A percentile compares a stretch with the other conserved stretches of the same genome.
These are phyloP conservation scores for Tragelaphus imberbis DNA, from an alignment of 2,113 vertebrate species.

Conservation along the genomic window DNA sequence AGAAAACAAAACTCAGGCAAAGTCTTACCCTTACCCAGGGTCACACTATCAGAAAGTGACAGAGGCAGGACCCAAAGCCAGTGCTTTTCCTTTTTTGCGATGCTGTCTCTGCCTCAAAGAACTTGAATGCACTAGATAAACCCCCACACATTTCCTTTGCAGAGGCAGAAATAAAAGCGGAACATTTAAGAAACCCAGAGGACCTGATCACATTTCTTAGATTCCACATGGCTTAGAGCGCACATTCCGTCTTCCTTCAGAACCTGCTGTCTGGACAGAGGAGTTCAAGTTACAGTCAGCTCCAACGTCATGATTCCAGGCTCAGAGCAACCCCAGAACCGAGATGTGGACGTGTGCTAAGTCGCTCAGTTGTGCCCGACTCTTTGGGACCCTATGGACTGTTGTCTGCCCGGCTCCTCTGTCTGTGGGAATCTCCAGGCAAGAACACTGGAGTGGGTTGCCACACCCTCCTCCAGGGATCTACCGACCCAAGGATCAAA, in stretches of 20 bases:
- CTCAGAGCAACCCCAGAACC: background rate
- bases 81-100: fast-evolving
- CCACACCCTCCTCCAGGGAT: background rate
- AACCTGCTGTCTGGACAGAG: background rate
- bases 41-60: background rate
- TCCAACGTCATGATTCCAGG: background rate
- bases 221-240: fast-evolving
- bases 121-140: no score
- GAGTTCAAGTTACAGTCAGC: background rate
- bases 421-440: background rate
- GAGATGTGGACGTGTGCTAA: fast-evolving
- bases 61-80: background rate
- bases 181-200: background rate
- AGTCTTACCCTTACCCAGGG: background rate
- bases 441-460: background rate
- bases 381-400: background rate
- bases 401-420: background rate
- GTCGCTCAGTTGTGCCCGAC: fast-evolving
- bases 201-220: background rate
- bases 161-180: background rate
- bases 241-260: background rate
- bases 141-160: background rate
- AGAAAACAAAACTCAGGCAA: background rate
- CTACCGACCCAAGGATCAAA: fast-evolving
- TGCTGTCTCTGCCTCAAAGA: background rate